Evolutionary conservation across 2,113 vertebrate genomes (phyloP).

Genomic region (Syrrhaptes paradoxus): DNA sequence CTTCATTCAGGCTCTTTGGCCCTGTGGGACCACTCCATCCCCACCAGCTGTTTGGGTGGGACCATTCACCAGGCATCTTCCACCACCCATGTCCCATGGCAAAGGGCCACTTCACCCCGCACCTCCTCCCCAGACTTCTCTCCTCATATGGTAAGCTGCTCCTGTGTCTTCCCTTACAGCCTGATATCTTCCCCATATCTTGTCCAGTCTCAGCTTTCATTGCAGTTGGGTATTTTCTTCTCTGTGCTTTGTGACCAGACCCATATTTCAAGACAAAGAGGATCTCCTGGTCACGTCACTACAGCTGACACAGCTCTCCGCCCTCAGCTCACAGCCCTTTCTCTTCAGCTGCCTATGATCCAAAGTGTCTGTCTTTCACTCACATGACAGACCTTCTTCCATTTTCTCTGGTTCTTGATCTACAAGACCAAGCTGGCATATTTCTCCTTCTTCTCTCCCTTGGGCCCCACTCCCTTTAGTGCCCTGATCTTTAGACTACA

Average conservation of each 20-base stretch:
- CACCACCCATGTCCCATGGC: fast-evolving
- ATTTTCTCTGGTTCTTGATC: background rate
- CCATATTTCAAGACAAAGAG: background rate
- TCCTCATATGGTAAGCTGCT: background rate
- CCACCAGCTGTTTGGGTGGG: background rate
- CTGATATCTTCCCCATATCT: background rate
- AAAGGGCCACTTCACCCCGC: background rate
- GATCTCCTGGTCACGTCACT: background rate
- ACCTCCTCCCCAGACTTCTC: background rate
- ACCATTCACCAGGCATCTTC: background rate
- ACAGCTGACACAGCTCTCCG: background rate
- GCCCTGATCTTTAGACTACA: background rate
- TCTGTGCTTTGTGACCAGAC: background rate
- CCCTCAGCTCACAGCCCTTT: background rate
- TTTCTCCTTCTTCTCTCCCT: background rate
- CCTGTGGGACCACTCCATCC: background rate
- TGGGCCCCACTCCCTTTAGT: background rate
- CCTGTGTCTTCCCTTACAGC: background rate
- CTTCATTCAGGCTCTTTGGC: background rate
- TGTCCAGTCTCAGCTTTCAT: background rate
- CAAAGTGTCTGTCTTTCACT: background rate
- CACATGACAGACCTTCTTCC: background rate
- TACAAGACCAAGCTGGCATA: background rate
- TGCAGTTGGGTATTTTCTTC: background rate
- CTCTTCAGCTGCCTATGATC: background rate